phyloP scores from a whole-genome alignment of 2,888 invertebrate genomes.

The Thymelicus sylvestris region DNA sequence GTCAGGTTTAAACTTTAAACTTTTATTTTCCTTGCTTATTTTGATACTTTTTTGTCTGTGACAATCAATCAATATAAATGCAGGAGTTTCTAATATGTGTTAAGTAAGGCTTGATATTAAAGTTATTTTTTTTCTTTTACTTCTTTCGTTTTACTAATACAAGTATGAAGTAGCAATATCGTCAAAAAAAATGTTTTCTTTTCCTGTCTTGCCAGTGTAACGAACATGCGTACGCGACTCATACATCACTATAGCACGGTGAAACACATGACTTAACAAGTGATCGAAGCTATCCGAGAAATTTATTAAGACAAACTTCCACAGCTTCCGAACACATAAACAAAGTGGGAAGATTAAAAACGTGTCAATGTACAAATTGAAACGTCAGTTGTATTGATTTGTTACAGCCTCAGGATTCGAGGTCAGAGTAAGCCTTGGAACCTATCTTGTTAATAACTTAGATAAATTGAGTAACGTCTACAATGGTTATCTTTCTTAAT shows the following conservation, averaged over 20 bases:
- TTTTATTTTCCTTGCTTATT: too few species aligned
- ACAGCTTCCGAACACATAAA: constrained; percentile 77
- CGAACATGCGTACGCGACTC: too few species aligned
- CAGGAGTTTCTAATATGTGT: too few species aligned
- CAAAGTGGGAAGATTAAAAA: constrained; percentile 78
- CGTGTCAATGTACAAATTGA: constrained; percentile 81
- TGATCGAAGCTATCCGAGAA: constrained; percentile 55
- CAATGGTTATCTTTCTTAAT: constrained; percentile 10
- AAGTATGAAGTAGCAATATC: too few species aligned
- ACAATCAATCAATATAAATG: too few species aligned
- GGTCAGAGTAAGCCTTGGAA: constrained; percentile 53
- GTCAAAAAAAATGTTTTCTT: too few species aligned
- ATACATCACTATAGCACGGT: constrained; percentile 11
- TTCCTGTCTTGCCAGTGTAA: too few species aligned
- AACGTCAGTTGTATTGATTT: constrained; percentile 80
- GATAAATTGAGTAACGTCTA: constrained; percentile 55
- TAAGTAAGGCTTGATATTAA: too few species aligned
- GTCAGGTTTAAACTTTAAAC: too few species aligned
- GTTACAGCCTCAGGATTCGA: constrained; percentile 56
- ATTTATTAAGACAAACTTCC: constrained; percentile 70
- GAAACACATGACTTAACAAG: constrained; percentile 41
- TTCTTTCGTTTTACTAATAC: too few species aligned
- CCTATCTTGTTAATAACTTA: constrained; percentile 50
- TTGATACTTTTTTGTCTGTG: too few species aligned
- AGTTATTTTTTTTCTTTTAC: too few species aligned